These are phyloP conservation scores for Trachurus trachurus DNA, from an alignment of 2,797 vertebrate species.

Conservation along the genomic window DNA sequence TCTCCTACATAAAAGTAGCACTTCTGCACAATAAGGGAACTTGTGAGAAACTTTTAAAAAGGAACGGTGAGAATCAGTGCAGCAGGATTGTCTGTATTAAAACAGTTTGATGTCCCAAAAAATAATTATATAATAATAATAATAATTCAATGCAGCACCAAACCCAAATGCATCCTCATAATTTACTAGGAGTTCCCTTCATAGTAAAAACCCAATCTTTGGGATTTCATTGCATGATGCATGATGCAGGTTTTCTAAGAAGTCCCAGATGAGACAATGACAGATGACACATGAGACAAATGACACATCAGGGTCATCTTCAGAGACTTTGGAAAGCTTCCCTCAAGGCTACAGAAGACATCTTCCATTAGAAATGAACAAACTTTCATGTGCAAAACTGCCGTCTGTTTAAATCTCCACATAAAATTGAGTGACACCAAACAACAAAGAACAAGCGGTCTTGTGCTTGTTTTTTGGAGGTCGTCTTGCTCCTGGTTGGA, in stretches of 20 bases:
- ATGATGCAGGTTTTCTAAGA: neutral
- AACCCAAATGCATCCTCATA: neutral
- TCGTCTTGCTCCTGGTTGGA: neutral
- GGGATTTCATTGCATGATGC: neutral
- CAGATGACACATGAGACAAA: neutral
- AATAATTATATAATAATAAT: no score
- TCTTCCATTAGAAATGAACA: conserved; percentile 1
- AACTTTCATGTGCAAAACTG: neutral
- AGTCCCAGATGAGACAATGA: neutral
- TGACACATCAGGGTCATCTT: conserved; percentile 6
- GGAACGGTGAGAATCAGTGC: neutral
- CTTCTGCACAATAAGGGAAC: neutral
- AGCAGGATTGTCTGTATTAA: neutral
- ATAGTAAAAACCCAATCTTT: conserved; percentile 14
- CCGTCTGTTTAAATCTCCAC: neutral
- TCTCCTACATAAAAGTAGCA: neutral
- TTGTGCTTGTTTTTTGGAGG: neutral
- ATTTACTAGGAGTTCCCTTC: neutral
- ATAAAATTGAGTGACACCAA: neutral
- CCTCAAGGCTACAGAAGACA: neutral
- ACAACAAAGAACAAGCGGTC: neutral
- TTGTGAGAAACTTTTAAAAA: neutral
- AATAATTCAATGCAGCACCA: neutral
- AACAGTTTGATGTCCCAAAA: neutral
- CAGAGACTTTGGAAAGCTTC: neutral